Percentiles rank a stretch among this genome's conserved stretches.
Conservation (phyloP, 2,113 vertebrate species). For the Oreocharis arfaki region DNA sequence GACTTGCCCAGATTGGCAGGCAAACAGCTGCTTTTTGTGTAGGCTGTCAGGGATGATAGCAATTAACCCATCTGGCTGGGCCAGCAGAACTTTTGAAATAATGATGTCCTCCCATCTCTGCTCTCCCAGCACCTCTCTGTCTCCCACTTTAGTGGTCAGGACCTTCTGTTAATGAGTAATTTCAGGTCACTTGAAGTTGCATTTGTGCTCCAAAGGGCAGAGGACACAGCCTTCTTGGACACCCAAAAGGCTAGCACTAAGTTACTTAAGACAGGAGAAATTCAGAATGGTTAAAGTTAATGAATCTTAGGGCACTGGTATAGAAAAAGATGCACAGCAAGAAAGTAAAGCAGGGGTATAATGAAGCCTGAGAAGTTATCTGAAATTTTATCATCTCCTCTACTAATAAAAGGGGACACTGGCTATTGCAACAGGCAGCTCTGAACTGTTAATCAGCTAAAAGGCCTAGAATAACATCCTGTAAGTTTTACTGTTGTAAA, state of each 20-base stretch:
- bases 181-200: background rate
- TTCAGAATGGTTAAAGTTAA: background rate
- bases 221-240: background rate
- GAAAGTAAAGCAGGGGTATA: background rate
- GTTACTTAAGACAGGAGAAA: background rate
- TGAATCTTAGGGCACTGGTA: background rate
- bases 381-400: background rate
- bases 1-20: background rate
- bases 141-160: background rate
- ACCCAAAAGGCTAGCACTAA: background rate
- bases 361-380: background rate
- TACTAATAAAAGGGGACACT: background rate
- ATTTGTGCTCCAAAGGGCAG: background rate
- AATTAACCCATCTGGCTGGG: background rate
- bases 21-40: background rate
- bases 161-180: background rate
- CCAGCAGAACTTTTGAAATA: background rate
- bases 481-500: background rate
- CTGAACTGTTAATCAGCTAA: background rate
- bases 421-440: background rate
- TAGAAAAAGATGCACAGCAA: background rate
- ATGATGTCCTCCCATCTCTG: background rate
- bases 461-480: background rate
- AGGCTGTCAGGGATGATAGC: background rate
- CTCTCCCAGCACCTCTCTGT: background rate